Percentiles rank a stretch among this genome's conserved stretches.
phyloP scores from a whole-genome alignment of 2,797 vertebrate species.

The Heterohyrax brucei region DNA sequence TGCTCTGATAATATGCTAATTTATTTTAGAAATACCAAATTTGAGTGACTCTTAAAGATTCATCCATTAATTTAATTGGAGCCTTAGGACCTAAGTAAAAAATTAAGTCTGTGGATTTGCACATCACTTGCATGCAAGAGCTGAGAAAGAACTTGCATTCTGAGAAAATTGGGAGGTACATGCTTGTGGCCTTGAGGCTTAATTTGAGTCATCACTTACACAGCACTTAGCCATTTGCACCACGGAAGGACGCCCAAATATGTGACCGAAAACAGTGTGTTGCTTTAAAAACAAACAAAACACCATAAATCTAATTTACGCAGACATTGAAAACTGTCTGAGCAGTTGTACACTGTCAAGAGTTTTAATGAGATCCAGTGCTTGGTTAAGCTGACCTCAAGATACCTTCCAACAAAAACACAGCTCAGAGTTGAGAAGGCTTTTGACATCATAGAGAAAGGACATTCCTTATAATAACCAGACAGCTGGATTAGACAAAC shows the following conservation, averaged over 20 bases:
- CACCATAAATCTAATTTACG: constrained; percentile 35
- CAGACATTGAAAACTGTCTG: constrained; percentile 30
- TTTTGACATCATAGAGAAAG: background rate
- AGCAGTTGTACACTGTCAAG: constrained; percentile 6
- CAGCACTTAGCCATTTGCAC: background rate
- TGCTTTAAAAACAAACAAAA: background rate
- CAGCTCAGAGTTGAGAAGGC: background rate
- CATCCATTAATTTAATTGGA: constrained; percentile 47
- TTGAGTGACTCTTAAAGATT: constrained; percentile 59
- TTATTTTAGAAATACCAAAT: constrained; percentile 60
- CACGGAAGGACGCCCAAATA: background rate
- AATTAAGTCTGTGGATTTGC: constrained; percentile 41
- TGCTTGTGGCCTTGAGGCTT: background rate
- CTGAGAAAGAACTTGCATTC: background rate
- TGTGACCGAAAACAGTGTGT: background rate
- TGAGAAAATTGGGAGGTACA: background rate
- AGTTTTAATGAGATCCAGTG: constrained; percentile 22
- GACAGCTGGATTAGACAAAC: background rate
- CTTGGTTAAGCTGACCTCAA: background rate
- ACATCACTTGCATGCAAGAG: constrained; percentile 10
- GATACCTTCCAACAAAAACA: constrained; percentile 33
- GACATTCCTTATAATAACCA: background rate
- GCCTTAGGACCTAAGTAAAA: constrained; percentile 43
- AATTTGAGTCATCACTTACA: background rate
- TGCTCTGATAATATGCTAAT: constrained; percentile 12